Conservation (phyloP, 2,797 vertebrate genomes). For the Malurus leucopterus region DNA sequence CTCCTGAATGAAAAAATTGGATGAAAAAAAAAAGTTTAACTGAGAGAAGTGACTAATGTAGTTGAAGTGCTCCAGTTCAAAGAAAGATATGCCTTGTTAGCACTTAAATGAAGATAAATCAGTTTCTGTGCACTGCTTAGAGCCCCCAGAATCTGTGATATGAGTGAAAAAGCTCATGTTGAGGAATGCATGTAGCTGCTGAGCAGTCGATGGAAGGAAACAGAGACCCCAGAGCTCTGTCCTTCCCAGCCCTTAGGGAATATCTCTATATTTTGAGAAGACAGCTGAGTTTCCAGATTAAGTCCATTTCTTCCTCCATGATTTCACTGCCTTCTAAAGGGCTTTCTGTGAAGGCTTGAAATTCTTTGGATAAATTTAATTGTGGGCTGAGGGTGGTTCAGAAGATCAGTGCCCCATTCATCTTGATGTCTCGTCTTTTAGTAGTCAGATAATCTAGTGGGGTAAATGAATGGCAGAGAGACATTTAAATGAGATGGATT, state of each 20-base stretch:
- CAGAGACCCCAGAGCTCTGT: fast-evolving
- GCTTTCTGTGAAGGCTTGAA: not conserved
- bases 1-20: not conserved
- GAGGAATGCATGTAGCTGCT: fast-evolving
- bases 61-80: not conserved
- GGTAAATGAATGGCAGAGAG: not conserved
- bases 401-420: not conserved
- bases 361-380: not conserved
- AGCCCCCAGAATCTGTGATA: not conserved
- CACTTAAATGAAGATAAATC: not conserved
- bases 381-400: not conserved
- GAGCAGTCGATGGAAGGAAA: not conserved
- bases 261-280: not conserved
- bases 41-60: not conserved
- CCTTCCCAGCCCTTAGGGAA: not conserved
- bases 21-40: not conserved
- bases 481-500: not conserved
- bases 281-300: not conserved
- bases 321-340: not conserved
- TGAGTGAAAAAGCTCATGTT: fast-evolving
- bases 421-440: not conserved
- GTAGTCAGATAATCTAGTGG: not conserved
- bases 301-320: not conserved
- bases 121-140: not conserved
- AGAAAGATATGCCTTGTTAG: not conserved